A percentile compares a stretch with the other conserved stretches of the same genome.
Evolutionary conservation across 2,113 vertebrate species (phyloP).

Genomic region (Solea solea): DNA sequence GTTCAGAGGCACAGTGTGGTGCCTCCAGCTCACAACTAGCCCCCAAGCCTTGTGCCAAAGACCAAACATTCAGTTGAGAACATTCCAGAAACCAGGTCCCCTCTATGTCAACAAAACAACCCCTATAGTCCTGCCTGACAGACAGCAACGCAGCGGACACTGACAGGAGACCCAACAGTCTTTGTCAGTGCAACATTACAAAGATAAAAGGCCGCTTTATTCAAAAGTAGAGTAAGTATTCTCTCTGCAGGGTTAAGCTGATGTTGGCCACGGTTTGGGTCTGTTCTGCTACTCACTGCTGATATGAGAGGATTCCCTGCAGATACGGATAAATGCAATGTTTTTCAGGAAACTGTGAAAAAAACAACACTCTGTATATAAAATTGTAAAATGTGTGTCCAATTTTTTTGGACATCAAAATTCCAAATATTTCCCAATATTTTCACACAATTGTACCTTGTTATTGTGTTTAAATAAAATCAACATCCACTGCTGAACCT

Average conservation of each 20-base stretch:
- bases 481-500: too few relatives aligned
- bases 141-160: slow-evolving; percentile 33
- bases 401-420: background rate
- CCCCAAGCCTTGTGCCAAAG: slow-evolving; percentile 74
- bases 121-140: slow-evolving; percentile 46
- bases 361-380: too few relatives aligned
- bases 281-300: slow-evolving; percentile 1
- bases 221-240: slow-evolving; percentile 6
- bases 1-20: slow-evolving; percentile 94
- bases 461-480: too few relatives aligned
- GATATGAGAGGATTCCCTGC: background rate
- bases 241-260: slow-evolving; percentile 3
- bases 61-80: slow-evolving; percentile 86
- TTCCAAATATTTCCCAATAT: background rate
- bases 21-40: slow-evolving; percentile 79
- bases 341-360: background rate
- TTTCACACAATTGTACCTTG: too few relatives aligned
- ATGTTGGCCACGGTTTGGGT: background rate
- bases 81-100: slow-evolving; percentile 83
- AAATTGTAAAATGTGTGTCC: too few relatives aligned
- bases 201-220: slow-evolving; percentile 16
- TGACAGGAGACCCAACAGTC: slow-evolving; percentile 34
- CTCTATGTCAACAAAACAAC: slow-evolving; percentile 68
- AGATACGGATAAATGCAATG: background rate
- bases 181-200: slow-evolving; percentile 26